Base-by-base conservation (phyloP, 2,113 vertebrate species). In the Pipa parva region DNA sequence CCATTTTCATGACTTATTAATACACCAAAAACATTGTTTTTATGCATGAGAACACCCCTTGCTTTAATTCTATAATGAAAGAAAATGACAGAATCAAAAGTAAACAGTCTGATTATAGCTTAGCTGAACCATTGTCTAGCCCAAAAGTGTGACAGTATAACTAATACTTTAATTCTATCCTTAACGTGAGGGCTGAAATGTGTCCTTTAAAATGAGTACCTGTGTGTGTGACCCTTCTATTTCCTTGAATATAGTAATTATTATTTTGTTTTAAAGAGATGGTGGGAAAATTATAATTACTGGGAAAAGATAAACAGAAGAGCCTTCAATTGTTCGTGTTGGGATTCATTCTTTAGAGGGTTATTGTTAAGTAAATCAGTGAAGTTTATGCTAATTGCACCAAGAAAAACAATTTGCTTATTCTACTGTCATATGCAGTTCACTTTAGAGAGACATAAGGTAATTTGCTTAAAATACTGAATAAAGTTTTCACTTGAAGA, bases 31-130 rank as follows among this genome's bases (percentile, higher is more conserved):
- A 57, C 21, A 39, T 68, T 59, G 46, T 42, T 68, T 67, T 59
- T 36, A 36, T 45, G 39, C 45, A 37, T 68, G 64, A 58, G 45
- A 31, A 50, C 42, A 68, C 59, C 45, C 17, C 26, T 59, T 36
- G 36, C 21, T 29, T 18, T 68, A 59, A 68, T 68, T 68, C 64
- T 59, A 59, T 68, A 68, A 68, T 68, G 59, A 59, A 36, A 45
- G 37, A 28, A 68, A 68, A 68, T 59, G 55, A 59, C 55, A 68
- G 56, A 56, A 56, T 39, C 50, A 58, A 68, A 68, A 59, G 28
- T 57, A 49, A 68, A 51, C 45, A 68, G 64, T 24, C 64, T 49
- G 64, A 68, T 68, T 68, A 68, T 59, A 59, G 64, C 21, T 48
- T 59, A 27, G 55, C 12, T 7, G 21, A 25, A 26, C 4, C 21